phyloP scores from a whole-genome alignment of 64 coral and sea anemone species.

The Actinia equina region DNA sequence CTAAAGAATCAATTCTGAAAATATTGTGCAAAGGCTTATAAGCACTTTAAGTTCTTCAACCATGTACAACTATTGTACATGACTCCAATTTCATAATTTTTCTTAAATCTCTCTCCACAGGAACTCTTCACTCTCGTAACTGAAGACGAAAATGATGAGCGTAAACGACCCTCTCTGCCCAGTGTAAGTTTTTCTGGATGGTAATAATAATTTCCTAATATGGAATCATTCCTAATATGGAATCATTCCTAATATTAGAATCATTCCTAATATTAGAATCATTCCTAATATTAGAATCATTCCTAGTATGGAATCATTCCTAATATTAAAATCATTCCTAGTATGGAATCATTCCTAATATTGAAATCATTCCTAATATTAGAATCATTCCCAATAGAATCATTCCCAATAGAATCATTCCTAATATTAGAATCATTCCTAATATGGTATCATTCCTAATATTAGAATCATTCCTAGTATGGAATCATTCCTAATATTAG shows the following conservation, averaged over 20 bases:
- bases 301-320: not conserved
- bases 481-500: not conserved
- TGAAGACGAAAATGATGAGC: not conserved
- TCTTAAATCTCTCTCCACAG: not conserved
- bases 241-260: not conserved
- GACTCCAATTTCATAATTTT: not conserved
- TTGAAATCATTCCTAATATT: not conserved
- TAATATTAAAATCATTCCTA: not conserved
- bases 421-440: not conserved
- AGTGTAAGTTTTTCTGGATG: not conserved
- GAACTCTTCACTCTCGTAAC: slow-evolving; percentile 12
- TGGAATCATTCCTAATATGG: too few species aligned
- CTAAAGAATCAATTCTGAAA: too few species aligned
- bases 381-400: too few species aligned
- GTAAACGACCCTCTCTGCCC: not conserved
- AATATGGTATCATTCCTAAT: not conserved
- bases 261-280: not conserved
- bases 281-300: not conserved
- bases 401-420: not conserved
- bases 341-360: not conserved
- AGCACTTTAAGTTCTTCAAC: too few species aligned
- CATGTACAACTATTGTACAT: too few species aligned
- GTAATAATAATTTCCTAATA: not conserved
- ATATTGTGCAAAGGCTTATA: too few species aligned
- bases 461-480: too few species aligned